Conservation (phyloP, 2,888 invertebrate genomes). For the Netelia fuscicornis region DNA sequence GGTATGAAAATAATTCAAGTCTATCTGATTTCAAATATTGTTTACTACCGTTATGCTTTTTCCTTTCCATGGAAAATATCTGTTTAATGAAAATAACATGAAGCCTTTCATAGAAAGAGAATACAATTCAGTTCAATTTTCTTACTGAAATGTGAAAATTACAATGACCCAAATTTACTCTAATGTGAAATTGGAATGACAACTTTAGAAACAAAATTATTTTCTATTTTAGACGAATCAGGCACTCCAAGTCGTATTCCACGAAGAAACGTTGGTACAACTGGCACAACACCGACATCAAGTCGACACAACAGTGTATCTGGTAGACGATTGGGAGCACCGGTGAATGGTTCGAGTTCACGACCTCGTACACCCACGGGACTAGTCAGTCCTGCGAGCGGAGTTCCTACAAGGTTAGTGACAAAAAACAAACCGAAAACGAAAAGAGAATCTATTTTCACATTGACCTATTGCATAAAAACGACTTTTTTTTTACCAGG, state of each 20-base stretch:
- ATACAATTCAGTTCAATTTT: no score
- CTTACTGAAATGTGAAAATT: no score
- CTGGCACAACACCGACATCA: slow-evolving; percentile 87
- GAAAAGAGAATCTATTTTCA: slow-evolving; percentile 42
- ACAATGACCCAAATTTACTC: no score
- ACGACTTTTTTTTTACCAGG: slow-evolving; percentile 44
- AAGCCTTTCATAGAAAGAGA: no score
- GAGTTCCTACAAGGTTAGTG: slow-evolving; percentile 89
- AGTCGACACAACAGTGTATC: slow-evolving; percentile 88
- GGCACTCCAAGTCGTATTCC: slow-evolving; percentile 94
- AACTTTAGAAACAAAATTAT: not conserved
- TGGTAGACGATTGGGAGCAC: slow-evolving; percentile 86
- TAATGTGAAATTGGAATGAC: no score
- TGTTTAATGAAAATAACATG: not conserved
- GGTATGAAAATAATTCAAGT: slow-evolving; percentile 85
- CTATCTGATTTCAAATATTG: slow-evolving; percentile 25
- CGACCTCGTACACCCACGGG: slow-evolving; percentile 92
- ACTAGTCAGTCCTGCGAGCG: slow-evolving; percentile 90
- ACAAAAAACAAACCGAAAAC: slow-evolving; percentile 77
- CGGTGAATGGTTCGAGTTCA: slow-evolving; percentile 88
- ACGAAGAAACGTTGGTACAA: slow-evolving; percentile 87
- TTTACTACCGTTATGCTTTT: slow-evolving; percentile 3
- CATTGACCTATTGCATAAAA: slow-evolving; percentile 60
- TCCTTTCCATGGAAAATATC: not conserved
- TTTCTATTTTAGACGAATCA: slow-evolving; percentile 87